Evolutionary conservation across 2,888 invertebrate species (phyloP).

Genomic region (Diarsia mendica): DNA sequence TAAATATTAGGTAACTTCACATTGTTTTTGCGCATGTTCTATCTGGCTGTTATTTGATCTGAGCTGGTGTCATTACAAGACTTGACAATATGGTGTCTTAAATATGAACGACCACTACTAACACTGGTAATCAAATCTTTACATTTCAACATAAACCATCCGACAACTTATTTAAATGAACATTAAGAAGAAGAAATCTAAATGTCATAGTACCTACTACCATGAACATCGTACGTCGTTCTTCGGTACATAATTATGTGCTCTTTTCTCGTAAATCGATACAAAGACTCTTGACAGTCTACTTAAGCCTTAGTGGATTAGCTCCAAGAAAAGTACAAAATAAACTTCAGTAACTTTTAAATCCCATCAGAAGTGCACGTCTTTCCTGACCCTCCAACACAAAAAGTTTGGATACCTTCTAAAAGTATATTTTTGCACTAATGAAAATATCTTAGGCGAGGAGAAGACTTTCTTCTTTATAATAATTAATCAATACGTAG

Average conservation of each 20-base stretch:
- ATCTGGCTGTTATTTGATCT: too few species aligned
- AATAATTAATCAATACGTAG: neutral
- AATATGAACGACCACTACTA: neutral
- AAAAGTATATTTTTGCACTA: slow-evolving; percentile 4
- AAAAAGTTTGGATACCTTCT: slow-evolving; percentile 28
- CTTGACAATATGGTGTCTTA: too few species aligned
- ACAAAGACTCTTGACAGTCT: neutral
- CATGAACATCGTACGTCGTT: neutral
- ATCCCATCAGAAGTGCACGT: slow-evolving; percentile 48
- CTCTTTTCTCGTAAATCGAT: neutral
- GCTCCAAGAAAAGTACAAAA: slow-evolving; percentile 19
- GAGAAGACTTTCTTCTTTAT: neutral
- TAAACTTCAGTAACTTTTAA: slow-evolving; percentile 37
- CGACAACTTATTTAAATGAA: neutral
- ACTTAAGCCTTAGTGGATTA: slow-evolving; percentile 29
- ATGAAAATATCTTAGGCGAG: neutral
- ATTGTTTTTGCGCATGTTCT: too few species aligned
- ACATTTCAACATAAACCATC: neutral
- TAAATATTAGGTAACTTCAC: too few species aligned
- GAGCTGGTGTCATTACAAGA: too few species aligned
- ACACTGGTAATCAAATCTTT: neutral
- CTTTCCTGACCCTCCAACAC: slow-evolving; percentile 16
- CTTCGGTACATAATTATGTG: neutral
- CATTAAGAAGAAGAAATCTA: neutral
- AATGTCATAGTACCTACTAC: neutral